phyloP scores from a whole-genome alignment of 2,888 invertebrate genomes.

The Lasioglossum pauxillum region DNA sequence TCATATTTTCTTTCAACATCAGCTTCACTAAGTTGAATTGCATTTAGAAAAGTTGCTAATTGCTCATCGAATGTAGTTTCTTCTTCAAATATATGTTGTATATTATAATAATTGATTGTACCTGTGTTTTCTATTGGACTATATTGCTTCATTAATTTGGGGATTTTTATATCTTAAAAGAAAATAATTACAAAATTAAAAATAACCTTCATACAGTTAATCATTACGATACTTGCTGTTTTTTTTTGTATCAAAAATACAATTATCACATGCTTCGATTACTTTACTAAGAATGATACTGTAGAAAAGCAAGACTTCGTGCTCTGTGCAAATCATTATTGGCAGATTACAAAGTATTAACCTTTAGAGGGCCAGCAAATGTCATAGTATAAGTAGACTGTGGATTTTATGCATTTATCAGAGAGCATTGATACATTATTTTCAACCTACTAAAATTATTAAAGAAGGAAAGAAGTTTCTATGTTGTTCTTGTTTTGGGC shows the following conservation, averaged over 20 bases:
- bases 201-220: neutral
- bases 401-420: too few relatives aligned
- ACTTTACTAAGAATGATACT: neutral
- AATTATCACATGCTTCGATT: neutral
- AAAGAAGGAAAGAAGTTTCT: too few relatives aligned
- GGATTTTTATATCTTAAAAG: conserved; percentile 7
- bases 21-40: conserved; percentile 67
- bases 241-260: neutral
- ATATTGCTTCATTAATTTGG: neutral
- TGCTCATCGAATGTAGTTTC: conserved; percentile 74
- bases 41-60: conserved; percentile 71
- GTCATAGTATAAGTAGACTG: too few relatives aligned
- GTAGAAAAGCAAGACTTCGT: neutral
- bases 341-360: neutral
- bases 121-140: conserved; percentile 29
- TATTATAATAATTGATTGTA: conserved; percentile 69
- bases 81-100: conserved; percentile 71
- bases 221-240: neutral
- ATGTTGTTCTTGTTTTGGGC: too few relatives aligned
- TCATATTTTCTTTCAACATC: conserved; percentile 74
- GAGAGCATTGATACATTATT: too few relatives aligned
- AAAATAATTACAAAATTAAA: conserved; percentile 17
- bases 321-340: neutral
- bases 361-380: too few relatives aligned
- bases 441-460: too few relatives aligned